Conservation (phyloP, 2,113 vertebrate genomes). For the Macheiramphus alcinus region DNA sequence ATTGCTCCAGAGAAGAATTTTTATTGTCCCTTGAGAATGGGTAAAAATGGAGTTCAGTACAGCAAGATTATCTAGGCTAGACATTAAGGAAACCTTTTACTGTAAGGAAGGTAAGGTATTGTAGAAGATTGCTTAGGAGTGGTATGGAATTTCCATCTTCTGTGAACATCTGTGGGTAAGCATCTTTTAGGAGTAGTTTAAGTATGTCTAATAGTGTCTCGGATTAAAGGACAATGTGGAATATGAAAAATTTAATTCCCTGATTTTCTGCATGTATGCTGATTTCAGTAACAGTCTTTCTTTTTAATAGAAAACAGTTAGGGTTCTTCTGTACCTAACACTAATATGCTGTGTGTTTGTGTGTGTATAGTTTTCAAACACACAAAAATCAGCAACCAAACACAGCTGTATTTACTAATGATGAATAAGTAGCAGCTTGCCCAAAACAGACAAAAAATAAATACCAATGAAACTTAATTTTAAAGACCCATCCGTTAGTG, state of each 20-base stretch:
- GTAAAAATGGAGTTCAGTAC: neutral
- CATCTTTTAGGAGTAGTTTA: neutral
- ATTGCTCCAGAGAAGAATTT: neutral
- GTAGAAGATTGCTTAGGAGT: neutral
- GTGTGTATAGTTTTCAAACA: neutral
- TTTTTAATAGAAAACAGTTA: neutral
- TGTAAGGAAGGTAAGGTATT: neutral
- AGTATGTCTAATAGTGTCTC: neutral
- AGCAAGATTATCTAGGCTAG: neutral
- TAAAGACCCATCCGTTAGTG: neutral
- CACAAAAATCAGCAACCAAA: neutral
- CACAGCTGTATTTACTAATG: conserved; percentile 22
- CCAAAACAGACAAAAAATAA: neutral
- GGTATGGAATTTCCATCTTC: neutral
- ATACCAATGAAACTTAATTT: neutral
- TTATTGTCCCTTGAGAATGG: neutral
- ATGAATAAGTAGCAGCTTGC: neutral
- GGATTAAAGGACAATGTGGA: neutral
- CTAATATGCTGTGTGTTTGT: neutral
- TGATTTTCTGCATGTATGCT: neutral
- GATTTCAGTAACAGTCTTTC: neutral
- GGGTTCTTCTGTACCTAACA: neutral
- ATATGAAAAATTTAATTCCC: neutral
- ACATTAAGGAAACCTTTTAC: neutral
- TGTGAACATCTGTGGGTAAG: neutral